Conservation (phyloP, 2,888 invertebrate genomes). For the Sarcophaga variegata region DNA sequence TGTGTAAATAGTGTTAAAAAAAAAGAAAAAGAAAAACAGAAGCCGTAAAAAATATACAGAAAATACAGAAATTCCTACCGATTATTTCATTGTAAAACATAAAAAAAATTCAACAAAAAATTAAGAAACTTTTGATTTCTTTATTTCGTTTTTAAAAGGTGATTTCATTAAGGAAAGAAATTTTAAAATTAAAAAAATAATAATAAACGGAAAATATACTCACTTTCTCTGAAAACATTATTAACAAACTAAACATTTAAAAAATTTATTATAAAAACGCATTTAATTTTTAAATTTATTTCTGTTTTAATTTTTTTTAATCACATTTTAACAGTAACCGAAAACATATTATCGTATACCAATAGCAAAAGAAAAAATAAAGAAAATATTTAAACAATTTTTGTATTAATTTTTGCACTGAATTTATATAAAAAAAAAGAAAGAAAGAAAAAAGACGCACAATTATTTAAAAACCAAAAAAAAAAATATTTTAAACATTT, state of each 20-base stretch:
- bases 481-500: slow-evolving; percentile 50
- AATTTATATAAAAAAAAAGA: slow-evolving; percentile 47
- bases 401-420: slow-evolving; percentile 65
- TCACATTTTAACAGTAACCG: too few species aligned
- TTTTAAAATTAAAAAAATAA: slow-evolving; percentile 7
- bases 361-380: neutral
- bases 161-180: slow-evolving; percentile 10
- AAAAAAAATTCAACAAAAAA: slow-evolving; percentile 37
- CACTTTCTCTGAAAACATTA: neutral
- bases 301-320: neutral
- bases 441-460: slow-evolving; percentile 37
- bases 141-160: slow-evolving; percentile 6
- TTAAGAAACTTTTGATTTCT: slow-evolving; percentile 41
- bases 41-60: slow-evolving; percentile 64
- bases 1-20: slow-evolving; percentile 69
- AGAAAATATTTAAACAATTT: neutral
- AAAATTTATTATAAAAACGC: slow-evolving; percentile 43
- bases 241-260: neutral
- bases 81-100: slow-evolving; percentile 61
- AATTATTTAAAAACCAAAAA: slow-evolving; percentile 61
- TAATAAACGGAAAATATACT: slow-evolving; percentile 8
- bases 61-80: slow-evolving; percentile 74
- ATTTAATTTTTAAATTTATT: slow-evolving; percentile 42
- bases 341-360: too few species aligned
- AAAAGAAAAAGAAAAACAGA: slow-evolving; percentile 47